A percentile compares a stretch with the other conserved stretches of the same genome.
Conservation (phyloP, 1,140 invertebrate genomes). For the Leptinotarsa undecemlineata region DNA sequence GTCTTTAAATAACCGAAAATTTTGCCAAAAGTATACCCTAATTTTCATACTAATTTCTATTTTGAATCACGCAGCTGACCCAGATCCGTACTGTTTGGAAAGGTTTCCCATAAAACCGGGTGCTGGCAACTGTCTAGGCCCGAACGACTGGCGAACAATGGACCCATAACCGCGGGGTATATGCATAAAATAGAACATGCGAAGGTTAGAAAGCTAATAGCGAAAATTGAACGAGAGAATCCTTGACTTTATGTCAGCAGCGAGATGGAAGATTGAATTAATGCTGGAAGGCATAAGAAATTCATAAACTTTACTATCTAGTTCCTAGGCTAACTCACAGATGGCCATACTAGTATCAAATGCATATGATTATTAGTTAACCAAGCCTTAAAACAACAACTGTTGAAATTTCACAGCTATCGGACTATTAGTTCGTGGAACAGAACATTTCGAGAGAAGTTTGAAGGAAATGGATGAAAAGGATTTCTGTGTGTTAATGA, state of each 20-base stretch:
- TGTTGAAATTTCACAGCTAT: too few species aligned
- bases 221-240: neutral
- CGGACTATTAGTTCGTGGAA: too few species aligned
- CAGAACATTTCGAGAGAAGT: too few species aligned
- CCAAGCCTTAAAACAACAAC: too few species aligned
- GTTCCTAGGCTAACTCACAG: too few species aligned
- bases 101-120: neutral
- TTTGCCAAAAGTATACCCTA: neutral
- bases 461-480: too few species aligned
- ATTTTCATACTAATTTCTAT: neutral
- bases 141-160: neutral
- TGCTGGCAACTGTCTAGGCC: neutral
- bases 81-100: neutral
- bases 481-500: too few species aligned
- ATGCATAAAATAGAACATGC: conserved; percentile 7
- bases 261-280: neutral
- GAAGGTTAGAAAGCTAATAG: conserved; percentile 1
- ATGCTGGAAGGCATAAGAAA: neutral
- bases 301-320: too few species aligned
- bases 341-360: too few species aligned
- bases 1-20: neutral
- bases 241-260: neutral
- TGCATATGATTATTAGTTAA: too few species aligned
- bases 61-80: neutral
- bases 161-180: neutral